Evolutionary conservation across 2,797 vertebrate species (phyloP).

Genomic region (Dallia pectoralis): DNA sequence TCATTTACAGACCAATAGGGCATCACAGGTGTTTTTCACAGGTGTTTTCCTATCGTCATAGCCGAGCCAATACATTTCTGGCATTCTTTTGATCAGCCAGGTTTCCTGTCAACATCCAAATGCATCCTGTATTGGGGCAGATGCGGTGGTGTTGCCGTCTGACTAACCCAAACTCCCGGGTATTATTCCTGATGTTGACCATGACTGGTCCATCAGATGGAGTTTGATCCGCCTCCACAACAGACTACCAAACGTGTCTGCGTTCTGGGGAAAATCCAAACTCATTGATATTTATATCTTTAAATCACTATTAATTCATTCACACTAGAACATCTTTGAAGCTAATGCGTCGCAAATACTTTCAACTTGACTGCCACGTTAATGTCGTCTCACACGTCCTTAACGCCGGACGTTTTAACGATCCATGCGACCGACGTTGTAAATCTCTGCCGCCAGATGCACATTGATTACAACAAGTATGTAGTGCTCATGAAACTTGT

Average conservation of each 20-base stretch:
- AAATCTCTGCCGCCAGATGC: slow-evolving; percentile 44
- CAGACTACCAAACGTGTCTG: slow-evolving; percentile 35
- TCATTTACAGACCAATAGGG: slow-evolving; percentile 13
- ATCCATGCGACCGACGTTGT: slow-evolving; percentile 41
- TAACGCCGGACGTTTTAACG: slow-evolving; percentile 57
- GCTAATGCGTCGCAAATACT: slow-evolving; percentile 71
- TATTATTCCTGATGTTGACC: slow-evolving; percentile 16
- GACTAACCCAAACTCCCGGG: slow-evolving; percentile 44
- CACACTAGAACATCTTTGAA: slow-evolving; percentile 67
- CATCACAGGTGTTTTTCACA: slow-evolving; percentile 20
- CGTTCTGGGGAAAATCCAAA: slow-evolving; percentile 53
- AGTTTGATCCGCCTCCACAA: slow-evolving; percentile 48
- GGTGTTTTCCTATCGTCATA: slow-evolving; percentile 57
- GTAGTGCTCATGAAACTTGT: slow-evolving; percentile 20
- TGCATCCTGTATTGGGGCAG: slow-evolving; percentile 67
- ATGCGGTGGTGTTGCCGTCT: slow-evolving; percentile 45
- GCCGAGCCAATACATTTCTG: slow-evolving; percentile 40
- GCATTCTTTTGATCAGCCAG: slow-evolving; percentile 65
- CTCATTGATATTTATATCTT: slow-evolving; percentile 37
- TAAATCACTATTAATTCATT: slow-evolving; percentile 68
- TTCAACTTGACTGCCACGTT: slow-evolving; percentile 60
- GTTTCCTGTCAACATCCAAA: slow-evolving; percentile 80
- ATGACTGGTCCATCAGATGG: background rate
- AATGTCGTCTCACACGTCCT: slow-evolving; percentile 51
- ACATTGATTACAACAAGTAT: slow-evolving; percentile 48